phyloP scores from a whole-genome alignment of 2,113 vertebrate species.

The Atherinomorus stipes region DNA sequence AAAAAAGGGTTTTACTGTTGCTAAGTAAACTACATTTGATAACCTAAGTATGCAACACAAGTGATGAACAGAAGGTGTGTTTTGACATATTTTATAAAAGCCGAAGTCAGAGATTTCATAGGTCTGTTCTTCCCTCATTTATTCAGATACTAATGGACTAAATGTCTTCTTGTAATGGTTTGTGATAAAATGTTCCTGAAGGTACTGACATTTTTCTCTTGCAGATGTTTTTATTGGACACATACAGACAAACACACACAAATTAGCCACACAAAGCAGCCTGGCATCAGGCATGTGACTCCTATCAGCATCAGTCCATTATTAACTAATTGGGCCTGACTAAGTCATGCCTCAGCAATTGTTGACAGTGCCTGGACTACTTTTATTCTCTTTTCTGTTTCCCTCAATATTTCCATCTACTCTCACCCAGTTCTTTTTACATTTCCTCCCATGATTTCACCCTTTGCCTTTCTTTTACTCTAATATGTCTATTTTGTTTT shows the following conservation, averaged over 20 bases:
- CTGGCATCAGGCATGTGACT: conserved; percentile 40
- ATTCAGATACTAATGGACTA: background rate
- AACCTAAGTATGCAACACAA: background rate
- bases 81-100: background rate
- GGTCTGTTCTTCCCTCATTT: background rate
- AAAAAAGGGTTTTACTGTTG: background rate
- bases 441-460: background rate
- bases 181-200: background rate
- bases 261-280: conserved; percentile 21
- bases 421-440: background rate
- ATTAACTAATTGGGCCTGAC: conserved; percentile 9
- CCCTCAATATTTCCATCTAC: background rate
- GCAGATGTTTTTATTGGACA: conserved; percentile 13
- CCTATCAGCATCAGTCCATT: conserved; percentile 11
- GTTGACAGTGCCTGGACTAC: conserved; percentile 28
- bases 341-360: conserved; percentile 28
- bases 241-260: conserved; percentile 21
- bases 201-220: background rate
- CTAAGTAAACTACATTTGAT: background rate
- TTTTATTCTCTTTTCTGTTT: conserved; percentile 15
- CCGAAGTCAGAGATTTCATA: background rate
- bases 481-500: background rate
- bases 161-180: background rate
- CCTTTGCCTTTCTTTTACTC: background rate
- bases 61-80: background rate